Evolutionary conservation across 1,140 invertebrate genomes (phyloP), one percentile per base, ranked within the genome.

Genomic region (Medauroidea extradentata): DNA sequence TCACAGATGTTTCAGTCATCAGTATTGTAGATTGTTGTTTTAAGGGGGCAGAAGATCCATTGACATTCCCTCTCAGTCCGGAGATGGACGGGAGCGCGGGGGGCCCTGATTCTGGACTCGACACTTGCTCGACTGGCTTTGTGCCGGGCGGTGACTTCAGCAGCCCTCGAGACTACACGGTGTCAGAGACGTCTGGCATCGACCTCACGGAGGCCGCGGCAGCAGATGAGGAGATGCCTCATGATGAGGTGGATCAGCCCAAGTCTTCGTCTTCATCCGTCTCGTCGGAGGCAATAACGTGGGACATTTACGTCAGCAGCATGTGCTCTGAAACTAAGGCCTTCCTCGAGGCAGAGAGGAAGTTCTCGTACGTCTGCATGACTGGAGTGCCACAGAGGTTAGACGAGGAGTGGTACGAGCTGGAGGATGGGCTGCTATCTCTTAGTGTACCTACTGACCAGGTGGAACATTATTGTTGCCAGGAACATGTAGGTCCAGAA

Each of bases 141-240:
- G 23, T 55, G 39, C 53, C 42, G 1, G 53, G 53, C 16, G 53
- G 53, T 27, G 53, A 27, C 11, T 27, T 55, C 14, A 75, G 69
- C 74, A 78, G 77, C 70, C 75, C 76, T 7, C 73, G 73, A 48
- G 77, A 78, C 49, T 69, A 74, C 52, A 78, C 71, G 4, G 69
- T 73, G 3, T 79, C 77, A 8, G 76, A 78, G 41, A 75, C 72
- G 41, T 77, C 71, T 0, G 72, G 68, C 7, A 70, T 72, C 4
- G 75, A 79, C 38, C 68, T 70, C 24, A 79, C 74, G 42, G 78
- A 73, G 63, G 71, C 69, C 39, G 79, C 69, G 21, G 43, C 42
- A 5, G 82, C 83, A 5, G 84, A 84, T 66, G 85, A 86, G 69
- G 85, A 87, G 61, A 84, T 86, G 63, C 85, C 86, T 58, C 76